phyloP scores from a whole-genome alignment of 2,113 vertebrate genomes.

The Caranx ignobilis region DNA sequence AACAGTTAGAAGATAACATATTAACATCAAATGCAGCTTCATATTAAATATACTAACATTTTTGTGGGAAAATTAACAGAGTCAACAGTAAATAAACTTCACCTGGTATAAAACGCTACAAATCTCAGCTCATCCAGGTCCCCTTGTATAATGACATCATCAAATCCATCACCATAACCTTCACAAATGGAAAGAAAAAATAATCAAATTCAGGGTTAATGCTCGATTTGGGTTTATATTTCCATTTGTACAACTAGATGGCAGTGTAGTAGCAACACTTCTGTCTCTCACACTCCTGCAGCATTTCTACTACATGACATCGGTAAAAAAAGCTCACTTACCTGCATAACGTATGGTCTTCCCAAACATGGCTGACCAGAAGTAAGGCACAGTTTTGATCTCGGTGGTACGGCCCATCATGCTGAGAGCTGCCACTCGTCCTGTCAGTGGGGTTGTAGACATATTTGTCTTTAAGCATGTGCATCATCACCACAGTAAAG shows the following conservation, averaged over 20 bases:
- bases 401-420: slow-evolving; percentile 93
- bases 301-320: not conserved
- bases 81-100: slow-evolving; percentile 20
- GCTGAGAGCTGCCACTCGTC: slow-evolving; percentile 91
- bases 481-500: not conserved
- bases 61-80: not conserved
- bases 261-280: slow-evolving; percentile 47
- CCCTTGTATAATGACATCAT: slow-evolving; percentile 97
- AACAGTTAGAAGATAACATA: not conserved
- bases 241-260: slow-evolving; percentile 60
- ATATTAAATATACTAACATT: not conserved
- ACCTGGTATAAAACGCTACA: slow-evolving; percentile 98
- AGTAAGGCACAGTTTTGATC: slow-evolving; percentile 92
- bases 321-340: slow-evolving; percentile 59
- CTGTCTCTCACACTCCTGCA: not conserved
- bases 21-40: not conserved
- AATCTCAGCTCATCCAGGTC: slow-evolving; percentile 97
- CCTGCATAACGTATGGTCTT: slow-evolving; percentile 96
- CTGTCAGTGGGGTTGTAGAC: slow-evolving; percentile 75
- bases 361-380: slow-evolving; percentile 98
- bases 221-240: not conserved
- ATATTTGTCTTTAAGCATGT: not conserved
- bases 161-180: slow-evolving; percentile 97
- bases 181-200: slow-evolving; percentile 42
- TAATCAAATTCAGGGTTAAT: not conserved